Base-by-base conservation (phyloP, 2,797 vertebrate species). In the Dicrostonyx torquatus region DNA sequence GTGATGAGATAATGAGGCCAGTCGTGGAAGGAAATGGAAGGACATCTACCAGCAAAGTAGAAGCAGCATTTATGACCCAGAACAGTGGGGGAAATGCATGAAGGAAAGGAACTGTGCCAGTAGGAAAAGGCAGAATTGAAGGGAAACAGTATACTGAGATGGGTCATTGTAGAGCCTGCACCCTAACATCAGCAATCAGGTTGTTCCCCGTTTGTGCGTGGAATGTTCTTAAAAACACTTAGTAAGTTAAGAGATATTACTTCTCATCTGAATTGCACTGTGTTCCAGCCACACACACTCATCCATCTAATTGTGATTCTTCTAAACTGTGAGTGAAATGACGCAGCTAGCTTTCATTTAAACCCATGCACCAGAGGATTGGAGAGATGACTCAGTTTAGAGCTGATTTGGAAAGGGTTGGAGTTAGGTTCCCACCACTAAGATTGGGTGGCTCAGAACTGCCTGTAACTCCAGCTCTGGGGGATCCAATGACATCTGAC, bases 271-370 rank as follows among this genome's bases (percentile, higher is more conserved):
- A 24, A 79, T n/a, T 79, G 17, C 24, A 6, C 31, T 62, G 48
- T 48, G 48, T 40, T 73, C 29, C 70, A 34, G 13, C 50, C 40
- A 29, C 0, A 66, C 24, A 31, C 40, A 10, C 50, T 58, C 31
- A 77, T 48, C 8, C 66, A 60, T 12, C 14, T 37, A 22, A 66
- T 73, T 72, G 87, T 79, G 78, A 87, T 84, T 40, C 72, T 87
- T 83, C 70, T 87, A 58, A 93, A 93, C 45, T 53, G 4, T 50
- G 53, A 79, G n/a, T 93, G 18, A 45, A 76, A 43, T 75, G 88
- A 45, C 5, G 26, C 5, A 17, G 53, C 40, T 48, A 37, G 24
- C 37, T 40, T 93, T 79, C 40, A 26, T 90, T 93, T 43, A 55
- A 29, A 96, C 80, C 50, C n/a, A n/a, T 40, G 22, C 22, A 24